A percentile compares a stretch with the other conserved stretches of the same genome.
phyloP scores from a whole-genome alignment of 2,888 invertebrate species.

The Amblyjoppa proteus region DNA sequence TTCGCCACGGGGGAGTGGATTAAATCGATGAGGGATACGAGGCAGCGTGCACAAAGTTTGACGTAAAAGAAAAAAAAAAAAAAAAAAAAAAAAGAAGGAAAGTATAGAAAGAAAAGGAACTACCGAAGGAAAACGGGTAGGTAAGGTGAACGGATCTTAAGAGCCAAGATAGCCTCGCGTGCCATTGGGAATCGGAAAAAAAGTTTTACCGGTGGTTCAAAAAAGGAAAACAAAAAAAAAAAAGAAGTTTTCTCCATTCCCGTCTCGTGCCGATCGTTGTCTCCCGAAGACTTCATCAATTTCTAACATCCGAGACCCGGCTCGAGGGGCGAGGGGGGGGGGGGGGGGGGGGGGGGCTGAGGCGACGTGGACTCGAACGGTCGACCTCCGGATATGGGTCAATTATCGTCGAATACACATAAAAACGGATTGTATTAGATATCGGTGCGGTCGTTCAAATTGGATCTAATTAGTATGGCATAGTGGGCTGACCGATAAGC shows the following conservation, averaged over 20 bases:
- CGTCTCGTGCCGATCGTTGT: conserved; percentile 57
- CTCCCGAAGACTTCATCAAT: conserved; percentile 60
- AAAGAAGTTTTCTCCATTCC: conserved; percentile 51
- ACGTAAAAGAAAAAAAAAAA: conserved; percentile 24
- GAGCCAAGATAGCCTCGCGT: conserved; percentile 30
- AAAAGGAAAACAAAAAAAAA: not conserved
- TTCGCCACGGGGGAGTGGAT: conserved; percentile 47
- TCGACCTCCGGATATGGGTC: not conserved
- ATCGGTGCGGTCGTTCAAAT: not conserved
- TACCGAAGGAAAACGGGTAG: conserved; percentile 14
- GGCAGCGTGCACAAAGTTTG: conserved; percentile 33
- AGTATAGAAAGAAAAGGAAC: not conserved
- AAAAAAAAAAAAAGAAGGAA: not conserved
- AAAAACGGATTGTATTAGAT: not conserved
- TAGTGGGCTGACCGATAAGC: too few relatives aligned
- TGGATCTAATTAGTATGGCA: not conserved
- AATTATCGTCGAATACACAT: conserved; percentile 10
- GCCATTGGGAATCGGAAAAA: conserved; percentile 46
- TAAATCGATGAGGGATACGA: conserved; percentile 45
- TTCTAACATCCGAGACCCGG: conserved; percentile 31
- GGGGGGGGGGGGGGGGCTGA: not conserved
- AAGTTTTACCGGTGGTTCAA: conserved; percentile 28
- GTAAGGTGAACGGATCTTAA: conserved; percentile 53
- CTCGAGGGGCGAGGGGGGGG: not conserved
- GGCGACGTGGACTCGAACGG: not conserved